Evolutionary conservation across 1,140 invertebrate species (phyloP).

Genomic region (Eurosta solidaginis): DNA sequence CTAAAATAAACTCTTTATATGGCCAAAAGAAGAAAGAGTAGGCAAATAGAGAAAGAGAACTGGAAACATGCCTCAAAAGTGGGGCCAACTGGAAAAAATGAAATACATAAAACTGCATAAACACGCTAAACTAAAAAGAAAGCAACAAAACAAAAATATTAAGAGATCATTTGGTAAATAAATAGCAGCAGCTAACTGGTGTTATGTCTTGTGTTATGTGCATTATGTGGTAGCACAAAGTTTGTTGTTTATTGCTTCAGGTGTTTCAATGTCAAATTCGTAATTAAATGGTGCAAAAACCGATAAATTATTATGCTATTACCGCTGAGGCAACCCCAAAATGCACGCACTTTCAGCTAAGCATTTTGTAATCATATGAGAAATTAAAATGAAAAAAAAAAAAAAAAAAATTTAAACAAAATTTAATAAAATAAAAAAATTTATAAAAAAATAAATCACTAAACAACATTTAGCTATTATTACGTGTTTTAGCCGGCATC

Average conservation of each 20-base stretch:
- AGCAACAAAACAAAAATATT: too few relatives aligned
- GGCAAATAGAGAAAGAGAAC: neutral
- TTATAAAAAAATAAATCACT: too few relatives aligned
- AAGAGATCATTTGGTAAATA: too few relatives aligned
- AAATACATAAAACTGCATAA: too few relatives aligned
- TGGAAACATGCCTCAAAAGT: too few relatives aligned
- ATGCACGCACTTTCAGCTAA: neutral
- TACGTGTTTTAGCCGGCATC: too few relatives aligned
- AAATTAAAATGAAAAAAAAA: neutral
- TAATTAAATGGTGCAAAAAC: neutral
- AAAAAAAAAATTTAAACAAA: neutral
- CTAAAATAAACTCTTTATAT: neutral
- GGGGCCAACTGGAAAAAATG: too few relatives aligned
- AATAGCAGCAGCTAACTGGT: too few relatives aligned
- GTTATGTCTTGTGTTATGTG: neutral
- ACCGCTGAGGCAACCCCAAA: neutral
- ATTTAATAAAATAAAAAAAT: too few relatives aligned
- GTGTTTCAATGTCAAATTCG: slow-evolving; percentile 7
- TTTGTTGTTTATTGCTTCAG: neutral
- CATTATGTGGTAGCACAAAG: neutral
- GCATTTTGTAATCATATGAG: too few relatives aligned
- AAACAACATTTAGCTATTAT: too few relatives aligned
- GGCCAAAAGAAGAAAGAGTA: neutral
- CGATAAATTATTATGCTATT: neutral
- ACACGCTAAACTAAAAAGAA: too few relatives aligned